A percentile compares a stretch with the other conserved stretches of the same genome.
phyloP scores from a whole-genome alignment of 1,140 invertebrate species.

The Lordiphosa clarofinis region DNA sequence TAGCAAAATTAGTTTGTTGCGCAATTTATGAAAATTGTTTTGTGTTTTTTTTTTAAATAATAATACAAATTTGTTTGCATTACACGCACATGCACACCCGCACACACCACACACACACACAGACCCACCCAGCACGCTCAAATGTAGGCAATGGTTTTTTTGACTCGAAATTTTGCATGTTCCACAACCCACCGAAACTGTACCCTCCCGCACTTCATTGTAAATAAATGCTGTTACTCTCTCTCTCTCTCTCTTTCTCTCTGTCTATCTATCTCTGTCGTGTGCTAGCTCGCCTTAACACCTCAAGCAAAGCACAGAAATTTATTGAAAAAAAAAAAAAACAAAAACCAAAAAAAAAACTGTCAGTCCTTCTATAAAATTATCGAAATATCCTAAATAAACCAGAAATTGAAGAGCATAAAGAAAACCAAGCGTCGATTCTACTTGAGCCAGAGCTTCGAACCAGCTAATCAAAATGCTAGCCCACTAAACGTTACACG shows the following conservation, averaged over 20 bases:
- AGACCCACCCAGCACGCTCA: constrained; percentile 31
- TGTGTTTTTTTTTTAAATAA: constrained; percentile 41
- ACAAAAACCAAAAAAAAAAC: constrained; percentile 9
- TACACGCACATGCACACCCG: constrained; percentile 8
- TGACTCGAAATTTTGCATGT: constrained; percentile 13
- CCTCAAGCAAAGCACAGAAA: constrained; percentile 30
- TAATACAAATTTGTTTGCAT: constrained; percentile 4
- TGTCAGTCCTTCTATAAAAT: neutral
- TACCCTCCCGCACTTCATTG: constrained; percentile 52
- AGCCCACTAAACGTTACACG: constrained; percentile 43
- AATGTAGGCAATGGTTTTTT: constrained; percentile 51
- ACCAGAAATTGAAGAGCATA: constrained; percentile 11
- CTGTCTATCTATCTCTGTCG: constrained; percentile 16
- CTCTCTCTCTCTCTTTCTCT: constrained; percentile 27
- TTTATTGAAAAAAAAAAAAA: constrained; percentile 32
- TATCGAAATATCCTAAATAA: no score
- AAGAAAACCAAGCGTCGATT: constrained; percentile 14
- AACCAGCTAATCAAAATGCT: constrained; percentile 12
- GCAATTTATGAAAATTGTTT: constrained; percentile 49
- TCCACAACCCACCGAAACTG: constrained; percentile 9
- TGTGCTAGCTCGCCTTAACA: constrained; percentile 16
- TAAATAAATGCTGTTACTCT: constrained; percentile 53
- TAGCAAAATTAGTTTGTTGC: constrained; percentile 40
- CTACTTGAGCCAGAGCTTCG: constrained; percentile 15
- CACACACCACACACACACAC: constrained; percentile 6